These are phyloP conservation scores for Piprites chloris DNA, from an alignment of 2,113 vertebrate genomes.

Conservation along the genomic window DNA sequence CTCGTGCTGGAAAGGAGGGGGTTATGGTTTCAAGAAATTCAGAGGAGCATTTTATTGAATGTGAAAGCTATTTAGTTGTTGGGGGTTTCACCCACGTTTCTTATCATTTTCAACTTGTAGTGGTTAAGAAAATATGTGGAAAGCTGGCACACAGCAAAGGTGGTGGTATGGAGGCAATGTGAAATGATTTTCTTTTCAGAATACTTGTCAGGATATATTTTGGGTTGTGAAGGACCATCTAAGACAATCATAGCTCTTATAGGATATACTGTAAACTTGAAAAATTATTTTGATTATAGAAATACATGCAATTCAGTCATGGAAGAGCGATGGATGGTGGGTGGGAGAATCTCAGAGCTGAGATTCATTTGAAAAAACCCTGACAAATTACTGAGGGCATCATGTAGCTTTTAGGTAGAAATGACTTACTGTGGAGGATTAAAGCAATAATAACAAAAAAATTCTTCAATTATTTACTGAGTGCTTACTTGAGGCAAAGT, in stretches of 20 bases:
- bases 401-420: not conserved
- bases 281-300: not conserved
- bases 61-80: not conserved
- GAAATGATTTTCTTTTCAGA: not conserved
- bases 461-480: not conserved
- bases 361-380: not conserved
- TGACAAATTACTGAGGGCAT: not conserved
- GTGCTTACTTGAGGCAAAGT: not conserved
- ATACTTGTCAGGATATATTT: not conserved
- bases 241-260: not conserved
- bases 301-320: not conserved
- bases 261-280: not conserved
- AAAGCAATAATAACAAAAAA: not conserved
- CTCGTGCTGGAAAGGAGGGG: not conserved
- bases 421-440: not conserved
- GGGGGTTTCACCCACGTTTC: accelerated
- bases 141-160: not conserved
- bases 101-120: accelerated
- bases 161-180: not conserved
- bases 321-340: not conserved
- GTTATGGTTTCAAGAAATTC: not conserved
- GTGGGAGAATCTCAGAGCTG: not conserved
- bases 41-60: not conserved
- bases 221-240: not conserved
- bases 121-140: not conserved